Conservation (phyloP, 2,888 invertebrate genomes). For the Sericinus montela region DNA sequence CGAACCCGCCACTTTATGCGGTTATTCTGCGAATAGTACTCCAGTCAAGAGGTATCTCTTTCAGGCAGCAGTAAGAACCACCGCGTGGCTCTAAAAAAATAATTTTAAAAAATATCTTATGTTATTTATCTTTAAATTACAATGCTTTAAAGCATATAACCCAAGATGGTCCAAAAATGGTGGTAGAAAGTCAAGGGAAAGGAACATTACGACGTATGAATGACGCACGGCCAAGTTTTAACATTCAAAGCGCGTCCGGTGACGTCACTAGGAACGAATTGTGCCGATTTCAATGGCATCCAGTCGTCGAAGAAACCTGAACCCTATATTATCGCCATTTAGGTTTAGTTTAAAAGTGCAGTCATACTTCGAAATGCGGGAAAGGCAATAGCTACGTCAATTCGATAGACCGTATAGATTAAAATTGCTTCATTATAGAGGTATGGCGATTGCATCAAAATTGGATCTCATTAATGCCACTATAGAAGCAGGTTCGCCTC, state of each 20-base stretch:
- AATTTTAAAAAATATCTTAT: too few relatives aligned
- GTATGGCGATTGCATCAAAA: constrained; percentile 22
- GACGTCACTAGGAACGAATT: constrained; percentile 43
- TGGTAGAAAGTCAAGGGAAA: constrained; percentile 39
- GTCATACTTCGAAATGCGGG: not conserved
- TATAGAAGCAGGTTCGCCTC: not conserved
- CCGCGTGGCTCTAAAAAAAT: too few relatives aligned
- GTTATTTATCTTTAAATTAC: too few relatives aligned
- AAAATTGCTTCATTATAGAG: constrained; percentile 27
- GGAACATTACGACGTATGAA: constrained; percentile 45
- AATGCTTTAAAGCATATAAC: too few relatives aligned
- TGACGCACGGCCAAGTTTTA: constrained; percentile 52
- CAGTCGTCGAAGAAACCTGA: not conserved
- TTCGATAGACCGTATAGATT: constrained; percentile 26
- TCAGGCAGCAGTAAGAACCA: too few relatives aligned
- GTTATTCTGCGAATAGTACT: too few relatives aligned
- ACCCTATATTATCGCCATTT: not conserved
- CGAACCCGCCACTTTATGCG: too few relatives aligned
- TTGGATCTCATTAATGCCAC: constrained; percentile 13
- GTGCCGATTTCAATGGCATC: constrained; percentile 16
- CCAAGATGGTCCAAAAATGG: not conserved
- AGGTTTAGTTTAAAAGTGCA: not conserved
- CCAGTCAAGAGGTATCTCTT: too few relatives aligned
- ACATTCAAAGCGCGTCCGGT: constrained; percentile 48
- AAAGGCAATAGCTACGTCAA: constrained; percentile 27